Evolutionary conservation across 30 jellyfish, hydroid and myxozoan genomes (phyloP), one percentile per base, ranked within the genome.

Genomic region (Hydra vulgaris): DNA sequence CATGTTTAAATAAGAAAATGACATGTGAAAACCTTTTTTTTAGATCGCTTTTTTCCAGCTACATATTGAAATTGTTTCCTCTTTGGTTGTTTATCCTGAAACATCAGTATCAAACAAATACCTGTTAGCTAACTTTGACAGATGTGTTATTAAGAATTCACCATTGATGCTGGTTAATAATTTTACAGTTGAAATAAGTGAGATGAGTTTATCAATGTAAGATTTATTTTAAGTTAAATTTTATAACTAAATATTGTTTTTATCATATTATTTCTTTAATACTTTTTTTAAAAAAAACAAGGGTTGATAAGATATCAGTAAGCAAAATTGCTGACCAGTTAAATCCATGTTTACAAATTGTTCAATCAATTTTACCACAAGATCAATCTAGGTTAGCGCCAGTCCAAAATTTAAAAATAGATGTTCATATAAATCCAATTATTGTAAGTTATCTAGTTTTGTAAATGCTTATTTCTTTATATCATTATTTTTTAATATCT

Each of bases 121-220:
- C 26, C 67, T 75, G 73, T 23, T 26, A 53, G 83, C 83, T 75
- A 70, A 75, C 21, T 26, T 75, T 25, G 83, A 70, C 53, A 75
- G 56, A 53, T 54, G 56, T 21, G 40, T 75, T 75, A 16, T 75
- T 25, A 22, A 75, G 56, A 70, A 75, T 25, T 25, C 83, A 53
- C 71, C 18, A 25, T 18, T 15, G 16, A 20, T 54, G 56, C 19
- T 26, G 1, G 83, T 18, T 19, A 75, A 40, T 40, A 40, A 40
- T 12, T 3, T 40, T 12, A 40, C 61, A 40, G 61, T 40, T 40
- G 8, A 40, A 3, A 3, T 40, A 40, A 40, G 61, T 40, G 61
- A 40, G 12, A 40, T 40, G 61, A 40, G 12, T 12, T 3, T 40
- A 40, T 40, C 61, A 40, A 12, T 40, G 61, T 40, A 40, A 40